These are phyloP conservation scores for Chloroceryle inda DNA, from an alignment of 2,797 vertebrate genomes.

Conservation along the genomic window DNA sequence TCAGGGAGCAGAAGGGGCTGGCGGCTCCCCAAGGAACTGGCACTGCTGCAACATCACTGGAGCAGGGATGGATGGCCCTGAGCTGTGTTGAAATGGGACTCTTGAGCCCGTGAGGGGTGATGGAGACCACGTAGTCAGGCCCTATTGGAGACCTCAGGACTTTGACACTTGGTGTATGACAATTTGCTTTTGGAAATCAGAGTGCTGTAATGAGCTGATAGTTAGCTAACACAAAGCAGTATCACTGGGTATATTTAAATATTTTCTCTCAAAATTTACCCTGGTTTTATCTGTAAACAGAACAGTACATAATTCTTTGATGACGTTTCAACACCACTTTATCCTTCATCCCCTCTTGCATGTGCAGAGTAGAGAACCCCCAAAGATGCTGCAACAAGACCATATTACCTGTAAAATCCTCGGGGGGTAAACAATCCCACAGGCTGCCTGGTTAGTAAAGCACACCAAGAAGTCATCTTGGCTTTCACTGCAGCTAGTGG, in stretches of 20 bases:
- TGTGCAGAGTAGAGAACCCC: not conserved
- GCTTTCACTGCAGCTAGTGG: not conserved
- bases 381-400: not conserved
- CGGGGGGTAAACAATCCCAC: accelerated
- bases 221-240: not conserved
- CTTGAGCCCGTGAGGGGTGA: not conserved
- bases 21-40: accelerated
- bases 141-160: accelerated
- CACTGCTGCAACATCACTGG: not conserved
- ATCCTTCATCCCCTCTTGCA: not conserved
- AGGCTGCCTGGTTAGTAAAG: not conserved
- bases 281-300: not conserved
- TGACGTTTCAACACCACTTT: not conserved
- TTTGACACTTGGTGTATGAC: not conserved
- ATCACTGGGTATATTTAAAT: not conserved
- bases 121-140: not conserved
- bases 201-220: not conserved
- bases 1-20: not conserved
- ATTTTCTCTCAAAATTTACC: not conserved
- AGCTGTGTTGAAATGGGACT: not conserved
- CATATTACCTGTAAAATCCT: not conserved
- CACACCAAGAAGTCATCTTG: not conserved
- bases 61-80: not conserved
- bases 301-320: not conserved
- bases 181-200: not conserved